Base-by-base conservation (phyloP, 1,140 invertebrate species). In the Aphelenchoides besseyi region DNA sequence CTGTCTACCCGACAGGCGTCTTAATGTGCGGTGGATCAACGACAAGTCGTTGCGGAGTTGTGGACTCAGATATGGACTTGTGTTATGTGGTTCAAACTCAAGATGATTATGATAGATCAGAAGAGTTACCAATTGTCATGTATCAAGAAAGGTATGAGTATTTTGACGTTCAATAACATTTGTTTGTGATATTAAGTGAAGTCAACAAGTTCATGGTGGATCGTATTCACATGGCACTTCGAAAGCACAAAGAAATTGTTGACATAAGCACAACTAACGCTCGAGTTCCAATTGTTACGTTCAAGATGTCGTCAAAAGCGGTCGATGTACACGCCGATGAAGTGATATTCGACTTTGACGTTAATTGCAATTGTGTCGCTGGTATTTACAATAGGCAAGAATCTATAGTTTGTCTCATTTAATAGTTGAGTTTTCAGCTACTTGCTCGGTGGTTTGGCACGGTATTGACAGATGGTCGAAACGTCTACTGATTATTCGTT, bases 291-390 rank as follows among this genome's bases (percentile, higher is more conserved):
- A 37, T 66, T 30, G 63, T 37, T 1, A 66, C 30, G 12, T 23
- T 37, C 16, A 1, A 36, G 32, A 66, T 66, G 30, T n/a, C 16
- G 16, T 1, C 36, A 8, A 33, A 3, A 32, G 63, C 16, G 12
- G 63, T 66, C 26, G 32, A 12, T 12, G 28, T 30, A 33, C 23
- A 30, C 18, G 37, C 18, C 16, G 36, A 62, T 28, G 29, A 18
- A 9, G 29, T 23, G 33, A 67, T 59, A 3, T 59, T 81, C 28
- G 57, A 81, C 1, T 67, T 81, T 2, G 73, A 73, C 36, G 78
- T 78, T 1, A 79, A 78, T 36, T 76, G 75, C 72, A 76, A 76
- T 54, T 76, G 75, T 54, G 75, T 76, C 2, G 75, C 75, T 28
- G 78, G 75, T n/a, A 76, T 77, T 35, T 77, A 52, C 74, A 77